phyloP scores from a whole-genome alignment of 2,797 vertebrate genomes.

The Buphagus erythrorhynchus region DNA sequence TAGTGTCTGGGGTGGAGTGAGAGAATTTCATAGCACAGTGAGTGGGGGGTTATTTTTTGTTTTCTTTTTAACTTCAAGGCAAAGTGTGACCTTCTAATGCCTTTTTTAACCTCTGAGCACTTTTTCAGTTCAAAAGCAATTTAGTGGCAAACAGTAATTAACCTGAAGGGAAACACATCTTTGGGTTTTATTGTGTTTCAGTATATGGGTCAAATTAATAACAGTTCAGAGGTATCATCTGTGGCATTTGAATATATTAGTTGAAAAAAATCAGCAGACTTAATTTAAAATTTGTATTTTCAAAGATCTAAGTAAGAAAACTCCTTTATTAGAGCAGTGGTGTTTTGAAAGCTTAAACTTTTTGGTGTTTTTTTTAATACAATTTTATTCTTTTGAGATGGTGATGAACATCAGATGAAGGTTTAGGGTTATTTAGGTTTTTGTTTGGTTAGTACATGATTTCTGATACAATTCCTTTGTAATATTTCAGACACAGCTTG shows the following conservation, averaged over 20 bases:
- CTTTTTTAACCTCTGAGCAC: not conserved
- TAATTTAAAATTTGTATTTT: not conserved
- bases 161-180: not conserved
- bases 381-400: not conserved
- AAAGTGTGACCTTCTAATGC: not conserved
- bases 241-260: not conserved
- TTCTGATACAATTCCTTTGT: not conserved
- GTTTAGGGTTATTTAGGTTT: not conserved
- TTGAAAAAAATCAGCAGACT: not conserved
- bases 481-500: not conserved
- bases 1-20: not conserved
- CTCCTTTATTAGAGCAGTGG: not conserved
- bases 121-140: not conserved
- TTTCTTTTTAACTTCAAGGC: not conserved
- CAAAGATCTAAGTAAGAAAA: not conserved
- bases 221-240: not conserved
- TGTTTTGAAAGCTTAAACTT: not conserved
- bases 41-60: accelerated
- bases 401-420: no score
- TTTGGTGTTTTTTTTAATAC: not conserved
- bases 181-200: not conserved
- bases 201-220: not conserved
- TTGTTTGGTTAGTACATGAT: not conserved
- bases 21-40: not conserved
- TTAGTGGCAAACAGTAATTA: constrained; percentile 15